These are phyloP conservation scores for Drosophila funebris DNA, from an alignment of 1,140 invertebrate genomes.

Conservation along the genomic window DNA sequence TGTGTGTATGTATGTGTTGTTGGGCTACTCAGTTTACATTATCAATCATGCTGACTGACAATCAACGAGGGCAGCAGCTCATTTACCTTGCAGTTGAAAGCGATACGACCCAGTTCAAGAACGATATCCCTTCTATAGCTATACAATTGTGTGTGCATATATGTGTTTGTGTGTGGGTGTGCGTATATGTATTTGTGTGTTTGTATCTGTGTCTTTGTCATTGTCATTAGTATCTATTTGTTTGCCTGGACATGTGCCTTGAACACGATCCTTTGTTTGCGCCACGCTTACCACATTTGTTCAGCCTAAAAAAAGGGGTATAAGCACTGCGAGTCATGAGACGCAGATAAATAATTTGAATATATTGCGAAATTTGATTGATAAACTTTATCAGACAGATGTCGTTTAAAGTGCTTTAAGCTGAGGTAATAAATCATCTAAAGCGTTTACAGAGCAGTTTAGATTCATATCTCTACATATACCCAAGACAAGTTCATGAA, in stretches of 20 bases:
- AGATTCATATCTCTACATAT: too few relatives aligned
- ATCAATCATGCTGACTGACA: constrained; percentile 78
- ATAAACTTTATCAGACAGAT: too few relatives aligned
- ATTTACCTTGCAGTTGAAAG: constrained; percentile 64
- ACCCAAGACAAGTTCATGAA: too few relatives aligned
- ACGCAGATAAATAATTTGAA: background rate
- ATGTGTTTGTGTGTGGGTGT: background rate
- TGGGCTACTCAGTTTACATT: constrained; percentile 71
- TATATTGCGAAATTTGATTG: too few relatives aligned
- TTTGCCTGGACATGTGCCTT: constrained; percentile 44
- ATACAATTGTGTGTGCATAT: background rate
- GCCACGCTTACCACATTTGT: constrained; percentile 23
- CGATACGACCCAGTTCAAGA: constrained; percentile 50
- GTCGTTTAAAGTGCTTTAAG: too few relatives aligned
- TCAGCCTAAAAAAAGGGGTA: constrained; percentile 17
- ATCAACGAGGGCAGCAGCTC: constrained; percentile 43
- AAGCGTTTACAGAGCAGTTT: too few relatives aligned
- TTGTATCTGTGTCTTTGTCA: constrained; percentile 9
- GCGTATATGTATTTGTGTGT: background rate
- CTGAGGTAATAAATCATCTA: too few relatives aligned
- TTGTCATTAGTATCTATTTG: constrained; percentile 45
- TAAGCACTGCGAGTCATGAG: background rate
- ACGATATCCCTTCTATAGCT: constrained; percentile 13
- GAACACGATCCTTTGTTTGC: constrained; percentile 72
- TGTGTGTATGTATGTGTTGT: constrained; percentile 7